phyloP scores from a whole-genome alignment of 2,888 invertebrate genomes.

The Sympetrum striolatum region DNA sequence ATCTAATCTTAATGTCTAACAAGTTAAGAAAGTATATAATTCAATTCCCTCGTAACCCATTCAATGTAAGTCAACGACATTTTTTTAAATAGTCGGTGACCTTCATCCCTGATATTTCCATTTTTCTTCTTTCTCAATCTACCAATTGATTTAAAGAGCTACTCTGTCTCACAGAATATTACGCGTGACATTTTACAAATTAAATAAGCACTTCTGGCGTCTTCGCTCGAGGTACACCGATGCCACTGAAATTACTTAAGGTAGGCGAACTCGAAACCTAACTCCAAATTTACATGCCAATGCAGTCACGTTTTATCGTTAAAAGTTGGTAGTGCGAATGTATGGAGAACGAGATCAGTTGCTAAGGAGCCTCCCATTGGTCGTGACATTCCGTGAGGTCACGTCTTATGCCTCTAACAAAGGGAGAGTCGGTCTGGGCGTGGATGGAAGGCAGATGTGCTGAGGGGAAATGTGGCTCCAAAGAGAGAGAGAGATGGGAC shows the following conservation, averaged over 20 bases:
- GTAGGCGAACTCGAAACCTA: neutral
- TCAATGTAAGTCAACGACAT: no score
- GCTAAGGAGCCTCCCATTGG: conserved; percentile 19
- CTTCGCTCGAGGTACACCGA: neutral
- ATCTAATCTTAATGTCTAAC: no score
- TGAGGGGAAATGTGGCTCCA: neutral
- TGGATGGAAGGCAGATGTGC: conserved; percentile 6
- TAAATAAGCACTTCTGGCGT: neutral
- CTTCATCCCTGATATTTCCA: no score
- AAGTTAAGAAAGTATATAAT: no score
- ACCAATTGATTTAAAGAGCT: no score
- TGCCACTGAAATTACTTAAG: neutral
- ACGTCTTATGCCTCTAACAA: neutral
- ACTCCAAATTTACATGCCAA: neutral
- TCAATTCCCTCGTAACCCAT: no score
- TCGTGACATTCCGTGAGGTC: neutral
- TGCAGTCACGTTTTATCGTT: neutral
- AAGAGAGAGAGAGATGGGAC: neutral
- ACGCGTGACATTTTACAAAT: no score
- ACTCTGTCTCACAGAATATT: no score
- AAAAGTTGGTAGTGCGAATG: neutral
- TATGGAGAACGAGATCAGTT: conserved; percentile 29
- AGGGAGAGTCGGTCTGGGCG: neutral
- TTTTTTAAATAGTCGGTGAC: no score
- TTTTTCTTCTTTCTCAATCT: no score